Evolutionary conservation across 2,888 invertebrate species (phyloP), one percentile per base, ranked within the genome.

Genomic region (Ptychoptera albimana): DNA sequence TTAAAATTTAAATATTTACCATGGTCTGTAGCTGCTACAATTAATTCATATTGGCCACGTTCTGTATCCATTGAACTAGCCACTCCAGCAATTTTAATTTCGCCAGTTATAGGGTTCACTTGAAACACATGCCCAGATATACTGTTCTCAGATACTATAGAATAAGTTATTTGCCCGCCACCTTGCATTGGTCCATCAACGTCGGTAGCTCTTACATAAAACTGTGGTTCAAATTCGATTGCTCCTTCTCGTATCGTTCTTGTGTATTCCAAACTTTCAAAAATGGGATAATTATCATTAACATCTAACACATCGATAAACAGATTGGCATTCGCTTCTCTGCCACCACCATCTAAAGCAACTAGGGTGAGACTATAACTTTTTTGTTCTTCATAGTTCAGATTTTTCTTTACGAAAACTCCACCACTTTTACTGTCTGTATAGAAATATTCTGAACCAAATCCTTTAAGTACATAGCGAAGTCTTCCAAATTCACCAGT

Each of bases 371-470:
- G 61, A 46, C 83, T 83, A 51, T 82, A 89, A 46, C 79, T 79
- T 52, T 79, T 81, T 52, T 85, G 83, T 10, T 72, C 73, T 58
- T 91, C 89, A 55, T 83, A 83, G 57, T 91, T 86, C 39, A 89
- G 61, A 7, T 63, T 54, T 49, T 73, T 72, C 0, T 70, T 70
- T 1, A 86, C 74, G 47, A 69, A 78, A 8, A 88, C 59, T 7
- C 78, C 78, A 0, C 88, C 88, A 9, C 68, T 71, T 36, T 60
- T 65, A 1, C 69, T 65, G 54, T 86, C 75, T 1, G 84, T 81
- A 32, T 67, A 70, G 56, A 88, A 88, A 54, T 78, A 75, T 50
- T 83, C 80, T 0, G 82, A 77, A 0, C 85, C 85, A 54, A 85
- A 82, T 8, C 89, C 88, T 46, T 80, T 76, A 0, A 89, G 58